A percentile compares a stretch with the other conserved stretches of the same genome.
phyloP scores from a whole-genome alignment of 2,797 vertebrate species.

The Pristis pectinata region DNA sequence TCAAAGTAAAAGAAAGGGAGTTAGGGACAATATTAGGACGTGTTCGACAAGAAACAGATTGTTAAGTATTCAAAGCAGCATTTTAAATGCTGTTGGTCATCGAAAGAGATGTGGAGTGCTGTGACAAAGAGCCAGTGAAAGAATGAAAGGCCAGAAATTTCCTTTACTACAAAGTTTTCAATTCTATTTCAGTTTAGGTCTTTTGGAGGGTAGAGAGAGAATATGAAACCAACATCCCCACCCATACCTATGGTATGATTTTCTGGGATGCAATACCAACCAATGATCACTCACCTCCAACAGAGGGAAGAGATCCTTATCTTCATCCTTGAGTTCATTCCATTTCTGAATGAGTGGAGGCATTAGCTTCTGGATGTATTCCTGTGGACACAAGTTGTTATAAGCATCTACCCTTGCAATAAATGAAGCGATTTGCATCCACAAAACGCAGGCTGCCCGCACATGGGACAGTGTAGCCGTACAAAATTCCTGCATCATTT shows the following conservation, averaged over 20 bases:
- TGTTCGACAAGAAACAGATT: background rate
- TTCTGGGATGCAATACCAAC: background rate
- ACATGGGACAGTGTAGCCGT: background rate
- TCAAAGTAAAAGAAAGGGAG: background rate
- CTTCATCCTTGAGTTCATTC: slow-evolving; percentile 92
- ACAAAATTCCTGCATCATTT: too few species aligned
- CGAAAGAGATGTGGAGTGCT: background rate
- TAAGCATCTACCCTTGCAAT: background rate
- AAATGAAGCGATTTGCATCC: background rate
- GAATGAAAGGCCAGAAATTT: background rate
- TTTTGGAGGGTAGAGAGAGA: background rate
- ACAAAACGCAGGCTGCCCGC: background rate
- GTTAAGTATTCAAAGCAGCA: background rate
- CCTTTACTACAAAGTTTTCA: too few species aligned
- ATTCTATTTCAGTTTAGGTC: background rate
- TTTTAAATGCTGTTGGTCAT: too few species aligned
- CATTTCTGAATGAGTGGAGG: slow-evolving; percentile 91
- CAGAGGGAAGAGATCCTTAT: slow-evolving; percentile 88
- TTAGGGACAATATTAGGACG: background rate
- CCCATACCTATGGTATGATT: background rate
- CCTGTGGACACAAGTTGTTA: slow-evolving; percentile 53
- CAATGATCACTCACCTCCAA: slow-evolving; percentile 65
- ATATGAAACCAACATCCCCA: background rate
- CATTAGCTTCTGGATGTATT: slow-evolving; percentile 94
- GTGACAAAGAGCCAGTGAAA: background rate